Evolutionary conservation across 53 echinoderm and acorn worm genomes (phyloP), one percentile per base, ranked within the genome.

Genomic region (Apostichopus leukothele): DNA sequence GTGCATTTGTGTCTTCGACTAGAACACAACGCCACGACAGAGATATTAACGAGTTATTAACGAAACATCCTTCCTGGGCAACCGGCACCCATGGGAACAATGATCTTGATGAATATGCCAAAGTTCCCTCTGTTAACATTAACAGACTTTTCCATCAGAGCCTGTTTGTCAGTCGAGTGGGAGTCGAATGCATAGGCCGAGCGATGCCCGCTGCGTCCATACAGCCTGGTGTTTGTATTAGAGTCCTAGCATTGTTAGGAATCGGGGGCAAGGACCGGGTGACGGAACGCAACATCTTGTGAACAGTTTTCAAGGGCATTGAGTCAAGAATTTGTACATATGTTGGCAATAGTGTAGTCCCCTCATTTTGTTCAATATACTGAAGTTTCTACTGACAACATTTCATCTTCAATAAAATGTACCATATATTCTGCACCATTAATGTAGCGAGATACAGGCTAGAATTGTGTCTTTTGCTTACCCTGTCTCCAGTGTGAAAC

Each of bases 51-150:
- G 13, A 71, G 16, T 71, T 71, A 71, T 55, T 80, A 80, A 80
- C 54, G 80, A 80, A 80, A 80, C 80, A 80, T 80, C 80, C 80
- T 80, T 53, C 54, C 54, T 53, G 20, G 55, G 54, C 57, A 80
- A 52, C 54, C 8, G 6, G 53, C 80, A 80, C 80, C 80, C 80
- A 21, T 18, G 80, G 80, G 54, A 80, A 80, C 80, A 55, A 80
- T 80, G 80, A 80, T 54, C 13, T 18, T 57, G 18, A 55, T 55
- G 80, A 53, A 80, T 55, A 53, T 54, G 80, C 54, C 57, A 52
- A 51, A 52, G 53, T 53, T 39, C 54, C 21, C 22, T 80, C 27
- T 78, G 51, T 50, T 78, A 26, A 78, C 80, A 80, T 80, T 55
- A 57, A 57, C 80, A 80, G 57, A 53, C 54, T 57, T 55, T 80